Evolutionary conservation across 1,140 invertebrate genomes (phyloP), one percentile per base, ranked within the genome.

Genomic region (Anastrepha ludens): DNA sequence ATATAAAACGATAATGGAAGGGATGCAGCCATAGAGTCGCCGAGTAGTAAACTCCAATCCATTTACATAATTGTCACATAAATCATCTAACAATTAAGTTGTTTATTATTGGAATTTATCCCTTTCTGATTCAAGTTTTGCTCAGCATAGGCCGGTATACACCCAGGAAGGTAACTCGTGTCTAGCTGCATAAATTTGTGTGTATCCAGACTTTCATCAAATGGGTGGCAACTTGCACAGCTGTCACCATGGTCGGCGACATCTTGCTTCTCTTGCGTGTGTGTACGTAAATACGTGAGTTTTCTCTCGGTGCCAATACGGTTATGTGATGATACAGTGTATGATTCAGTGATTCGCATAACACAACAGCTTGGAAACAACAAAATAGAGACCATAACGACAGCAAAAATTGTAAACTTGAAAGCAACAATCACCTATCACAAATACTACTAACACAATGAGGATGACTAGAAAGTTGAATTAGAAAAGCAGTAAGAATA

Each of bases 1-100:
- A 60, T 60, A 60, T 60, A 60, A 20, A 65, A 65, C 15, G 17
- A 67, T 39, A 67, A 67, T 67, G 29, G 39, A 67, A 67, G 29
- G 20, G 7, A 67, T 39, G 65, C 65, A 8, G 67, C 11, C 3
- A 17, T 15, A 41, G 47, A 74, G 67, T 15, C 39, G 15, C 15
- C 8, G 50, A 59, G 2, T 20, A 15, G 41, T 50, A 60, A 85
- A 85, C 59, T 85, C 81, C 50, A 39, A 11, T 59, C 58, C 81
- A 85, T 85, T 85, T 85, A 58, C 81, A 85, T 85, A 85, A 85
- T 47, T 85, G 20, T 85, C 50, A 60, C 58, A 85, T 85, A 85
- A 59, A 85, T 85, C 81, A 85, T 85, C n/a, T 60, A 50, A 85
- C 50, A 85, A 85, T 85, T 60, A 59, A 85, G 50, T 85, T 85